Conservation (phyloP, 2,113 vertebrate genomes). For the Telmatochromis sp. region DNA sequence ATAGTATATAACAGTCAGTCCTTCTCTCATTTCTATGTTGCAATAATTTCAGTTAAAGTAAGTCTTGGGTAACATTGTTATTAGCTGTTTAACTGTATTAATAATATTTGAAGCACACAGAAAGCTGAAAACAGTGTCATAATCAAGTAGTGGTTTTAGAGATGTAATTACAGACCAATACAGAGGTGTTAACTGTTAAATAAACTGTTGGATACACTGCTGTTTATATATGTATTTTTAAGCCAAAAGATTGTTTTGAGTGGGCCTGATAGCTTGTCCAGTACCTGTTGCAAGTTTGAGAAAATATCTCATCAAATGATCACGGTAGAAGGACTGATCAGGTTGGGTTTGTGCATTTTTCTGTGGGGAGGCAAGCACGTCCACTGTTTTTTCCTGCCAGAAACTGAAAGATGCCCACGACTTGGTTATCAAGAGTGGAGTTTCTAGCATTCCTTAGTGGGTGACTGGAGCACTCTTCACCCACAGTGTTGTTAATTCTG, state of each 20-base stretch:
- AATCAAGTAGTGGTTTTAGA: not conserved
- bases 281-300: not conserved
- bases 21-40: not conserved
- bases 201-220: not conserved
- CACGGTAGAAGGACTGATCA: not conserved
- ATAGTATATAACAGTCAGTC: not conserved
- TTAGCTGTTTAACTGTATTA: not conserved
- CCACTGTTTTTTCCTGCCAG: not conserved
- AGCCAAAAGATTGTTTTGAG: not conserved
- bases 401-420: not conserved
- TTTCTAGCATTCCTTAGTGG: slow-evolving; percentile 20
- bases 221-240: not conserved
- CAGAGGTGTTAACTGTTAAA: not conserved
- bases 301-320: not conserved
- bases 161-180: not conserved
- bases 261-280: not conserved
- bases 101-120: not conserved
- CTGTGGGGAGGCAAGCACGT: not conserved
- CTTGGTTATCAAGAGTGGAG: not conserved
- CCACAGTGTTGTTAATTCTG: slow-evolving; percentile 3
- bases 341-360: not conserved
- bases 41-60: not conserved
- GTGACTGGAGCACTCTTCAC: not conserved
- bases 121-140: not conserved
- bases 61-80: not conserved